Base-by-base conservation (phyloP, 2,797 vertebrate species). In the Neostethus bicornis region DNA sequence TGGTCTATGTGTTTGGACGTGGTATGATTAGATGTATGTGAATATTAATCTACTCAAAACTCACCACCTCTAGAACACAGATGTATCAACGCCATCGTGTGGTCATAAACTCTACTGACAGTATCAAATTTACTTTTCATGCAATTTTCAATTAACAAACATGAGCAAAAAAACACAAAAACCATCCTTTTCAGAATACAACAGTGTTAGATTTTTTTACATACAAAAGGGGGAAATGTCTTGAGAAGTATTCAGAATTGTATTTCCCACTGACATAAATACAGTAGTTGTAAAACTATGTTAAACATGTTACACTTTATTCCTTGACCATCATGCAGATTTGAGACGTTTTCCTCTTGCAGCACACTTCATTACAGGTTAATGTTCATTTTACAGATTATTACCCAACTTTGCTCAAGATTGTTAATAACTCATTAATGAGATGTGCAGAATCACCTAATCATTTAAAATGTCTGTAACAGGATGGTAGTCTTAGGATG, bases 1-100 rank as follows among this genome's bases (percentile, higher is more conserved):
- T 35, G 21, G 35, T 49, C 38, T 29, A 10, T 14, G 14, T 49
- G 13, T 37, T n/a, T 31, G 10, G 17, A 23, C 23, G 19, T 42
- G 26, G n/a, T 37, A 20, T 19, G n/a, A 34, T 14, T 35, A 20
- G 29, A 35, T 51, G 35, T 45, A 10, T 61, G 34, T 55, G 37
- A 53, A 17, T 16, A 16, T 49, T 62, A 39, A 34, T 3, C 43
- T 20, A 12, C 26, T 23, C 41, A 47, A 4, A 13, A 44, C 31
- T 61, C 7, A 17, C 6, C 19, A 23, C 58, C 51, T 42, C 25
- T 51, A 26, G 37, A 4, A 19, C 38, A 45, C 41, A 26, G n/a
- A 52, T 77, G 50, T 62, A 29, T 77, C 71, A 87, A 75, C 84
- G 75, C 89, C 90, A 80, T 76, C 89, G 78, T 80, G 88, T 91